Percentiles rank a stretch among this genome's conserved stretches.
Conservation (phyloP, 2,797 vertebrate genomes). For the Sebastes aleutianus region DNA sequence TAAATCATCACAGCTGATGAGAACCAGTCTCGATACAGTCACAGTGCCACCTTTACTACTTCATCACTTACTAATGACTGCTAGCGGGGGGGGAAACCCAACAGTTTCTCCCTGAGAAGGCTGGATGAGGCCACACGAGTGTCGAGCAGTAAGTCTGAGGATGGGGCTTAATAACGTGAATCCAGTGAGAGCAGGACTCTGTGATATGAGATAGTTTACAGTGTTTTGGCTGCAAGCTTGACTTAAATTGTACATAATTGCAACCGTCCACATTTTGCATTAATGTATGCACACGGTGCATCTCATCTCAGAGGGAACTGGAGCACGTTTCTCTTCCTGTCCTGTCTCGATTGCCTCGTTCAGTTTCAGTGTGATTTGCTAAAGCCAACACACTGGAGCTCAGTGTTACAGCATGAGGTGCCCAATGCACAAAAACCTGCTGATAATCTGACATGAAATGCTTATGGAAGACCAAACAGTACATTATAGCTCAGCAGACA, state of each 20-base stretch:
- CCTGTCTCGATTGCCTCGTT: not conserved
- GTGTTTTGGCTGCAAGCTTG: constrained; percentile 50
- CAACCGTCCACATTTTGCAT: not conserved
- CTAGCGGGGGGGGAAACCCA: not conserved
- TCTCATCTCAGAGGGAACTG: not conserved
- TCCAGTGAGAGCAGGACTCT: constrained; percentile 24
- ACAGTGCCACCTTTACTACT: not conserved
- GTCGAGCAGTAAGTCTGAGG: constrained; percentile 38
- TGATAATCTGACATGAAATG: not conserved
- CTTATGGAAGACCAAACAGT: not conserved
- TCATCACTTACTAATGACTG: not conserved
- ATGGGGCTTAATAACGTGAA: constrained; percentile 35
- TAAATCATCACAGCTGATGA: not conserved
- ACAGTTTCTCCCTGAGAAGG: not conserved
- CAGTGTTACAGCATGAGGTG: not conserved
- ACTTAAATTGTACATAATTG: constrained; percentile 20
- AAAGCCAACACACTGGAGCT: not conserved
- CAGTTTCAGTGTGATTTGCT: not conserved
- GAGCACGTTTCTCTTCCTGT: not conserved
- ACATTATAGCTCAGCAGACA: not conserved
- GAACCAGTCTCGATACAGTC: not conserved
- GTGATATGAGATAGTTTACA: constrained; percentile 22
- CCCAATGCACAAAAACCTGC: not conserved
- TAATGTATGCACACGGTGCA: not conserved
- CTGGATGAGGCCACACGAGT: constrained; percentile 4